Evolutionary conservation across 2,113 vertebrate genomes (phyloP), one percentile per base, ranked within the genome.

Genomic region (Nicator chloris): DNA sequence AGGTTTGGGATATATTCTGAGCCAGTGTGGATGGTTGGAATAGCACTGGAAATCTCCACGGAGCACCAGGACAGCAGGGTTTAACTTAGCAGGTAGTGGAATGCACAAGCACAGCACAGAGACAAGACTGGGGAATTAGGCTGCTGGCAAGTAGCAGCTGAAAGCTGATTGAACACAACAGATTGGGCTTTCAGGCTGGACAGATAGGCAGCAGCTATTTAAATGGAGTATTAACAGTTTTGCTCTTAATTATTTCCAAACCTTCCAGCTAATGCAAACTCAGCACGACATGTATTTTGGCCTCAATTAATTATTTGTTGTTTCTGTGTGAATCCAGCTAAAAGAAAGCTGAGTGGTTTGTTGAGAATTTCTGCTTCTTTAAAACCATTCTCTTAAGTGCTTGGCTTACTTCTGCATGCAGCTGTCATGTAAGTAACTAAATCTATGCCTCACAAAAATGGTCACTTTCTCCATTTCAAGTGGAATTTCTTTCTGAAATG

Each of bases 241-340:
- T 97, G 81, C 81, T 94, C 89, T 86, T 96, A 96, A 96, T 97
- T 96, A 95, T 89, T 95, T 95, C 83, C 95, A 95, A 96, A 89
- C 83, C 88, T 94, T 61, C 45, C 59, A 83, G 71, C 85, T 88
- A 79, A 86, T 72, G 57, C 78, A 95, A 56, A 60, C 92, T 72
- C 75, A 47, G 59, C 60, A 79, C 1, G 78, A 61, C 71, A 81
- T 23, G 59, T 76, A 86, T 91, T 93, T 90, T 82, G 83, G 86
- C 91, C 73, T 82, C 79, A 82, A 65, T 93, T 87, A 90, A 89
- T 97, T 83, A 82, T 90, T 81, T 93, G 80, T 89, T 92, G 49
- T 89, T 94, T 91, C 95, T 76, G 42, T 31, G 54, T 45, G 53
- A 92, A 82, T n/a, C 27, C 63, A 47, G 44, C 19, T 61, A 53